Evolutionary conservation across 1,140 invertebrate species (phyloP), one percentile per base, ranked within the genome.

Genomic region (Maniola jurtina): DNA sequence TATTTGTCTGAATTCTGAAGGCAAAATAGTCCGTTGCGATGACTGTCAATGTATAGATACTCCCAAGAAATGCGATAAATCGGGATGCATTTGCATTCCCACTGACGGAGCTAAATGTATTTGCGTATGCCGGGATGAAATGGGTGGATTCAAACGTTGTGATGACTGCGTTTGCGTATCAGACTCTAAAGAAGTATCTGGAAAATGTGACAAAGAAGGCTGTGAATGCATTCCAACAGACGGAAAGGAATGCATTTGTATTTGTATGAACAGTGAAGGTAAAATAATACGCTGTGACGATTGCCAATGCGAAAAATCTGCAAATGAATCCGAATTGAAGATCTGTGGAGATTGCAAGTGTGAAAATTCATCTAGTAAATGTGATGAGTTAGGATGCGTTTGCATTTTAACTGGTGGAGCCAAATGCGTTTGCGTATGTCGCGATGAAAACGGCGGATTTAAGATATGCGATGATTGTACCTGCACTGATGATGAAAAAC

Each of bases 61-160:
- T 52, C 4, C 52, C 25, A n/a, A 5, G 16, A 55, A 63, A 10
- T 63, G 61, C 38, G 15, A 35, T n/a, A 55, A 55, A 11, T 15
- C 57, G 10, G 50, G 60, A 8, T 79, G 74, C 36, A 47, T 73
- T 25, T 79, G 75, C 61, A 66, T 79, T 16, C 11, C 60, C 6
- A 73, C 71, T 54, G 64, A 65, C 2, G 75, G 75, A 11, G 63
- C 62, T 7, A n/a, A 50, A 40, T 76, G 72, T 47, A 62, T 76
- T 50, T 79, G 72, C 8, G 36, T 76, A 0, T 76, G 71, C 61
- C 45, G 60, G 7, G 69, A 76, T 36, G 63, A 59, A 35, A 61
- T 60, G 14, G 74, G 66, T 13, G 45, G 40, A 1, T 56, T 70
- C 15, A 68, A 65, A 15, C 47, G 42, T 11, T 76, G 73, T 15